Evolutionary conservation across 2,113 vertebrate genomes (phyloP), one percentile per base, ranked within the genome.

Genomic region (Phalacrocorax aristotelis): DNA sequence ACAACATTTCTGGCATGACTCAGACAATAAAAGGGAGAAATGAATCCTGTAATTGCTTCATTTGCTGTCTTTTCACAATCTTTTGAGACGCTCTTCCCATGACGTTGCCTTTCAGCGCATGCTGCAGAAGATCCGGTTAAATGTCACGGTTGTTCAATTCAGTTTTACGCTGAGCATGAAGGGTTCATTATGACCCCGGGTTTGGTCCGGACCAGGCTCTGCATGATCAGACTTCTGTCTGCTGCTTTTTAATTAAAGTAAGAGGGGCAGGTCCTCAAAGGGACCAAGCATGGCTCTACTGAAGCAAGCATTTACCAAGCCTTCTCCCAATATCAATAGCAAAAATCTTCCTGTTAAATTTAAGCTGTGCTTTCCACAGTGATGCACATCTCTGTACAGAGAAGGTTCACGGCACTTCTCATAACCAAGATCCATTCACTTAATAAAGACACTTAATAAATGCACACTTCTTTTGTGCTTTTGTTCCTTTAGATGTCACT

Each of bases 21-120:
- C 92, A 90, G 91, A 83, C 84, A 95, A 78, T 81, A 83, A 91
- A 78, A 77, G 32, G 69, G 69, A 89, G 80, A 93, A 95, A 80
- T 46, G 52, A 91, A 86, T 34, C 16, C 69, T 83, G 51, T 83
- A 93, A 94, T 83, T 91, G 70, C 92, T 94, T 88, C 72, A 82
- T 87, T 58, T 57, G 54, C 68, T 80, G 52, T 54, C 49, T 91
- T 76, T 91, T 74, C 82, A 75, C 51, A 66, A 17, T 32, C 40
- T 80, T 76, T 57, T 34, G 25, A 71, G 86, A 83, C 57, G 78
- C 42, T 93, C 83, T 85, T 96, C 78, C 75, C 81, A 44, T 23
- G 81, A 80, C 83, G 76, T 44, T 65, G 81, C 72, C 61, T 79
- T 86, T 84, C 83, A 64, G 80, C 62, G 42, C 1, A 3, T 6